Base-by-base conservation (phyloP, 1,140 invertebrate genomes). In the Psilanteris sp. region DNA sequence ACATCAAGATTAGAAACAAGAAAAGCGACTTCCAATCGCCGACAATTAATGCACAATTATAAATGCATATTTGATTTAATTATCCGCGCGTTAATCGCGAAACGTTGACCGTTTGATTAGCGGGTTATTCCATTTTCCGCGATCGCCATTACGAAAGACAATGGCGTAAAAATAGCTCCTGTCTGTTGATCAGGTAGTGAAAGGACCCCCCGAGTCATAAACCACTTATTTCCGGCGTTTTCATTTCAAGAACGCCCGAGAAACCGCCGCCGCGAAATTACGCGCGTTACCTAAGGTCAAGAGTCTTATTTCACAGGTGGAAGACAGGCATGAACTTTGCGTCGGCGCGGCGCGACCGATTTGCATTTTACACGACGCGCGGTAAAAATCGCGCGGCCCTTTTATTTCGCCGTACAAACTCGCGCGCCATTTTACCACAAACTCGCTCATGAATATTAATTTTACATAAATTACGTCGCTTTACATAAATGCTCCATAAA, bases 211-310 rank as follows among this genome's bases (percentile, higher is more conserved):
- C 13, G 9, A n/a, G 14, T 34, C 36, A 16, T 64, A 55, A 55
- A 64, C 48, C 26, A 10, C 16, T 61, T 14, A 64, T 64, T 73
- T 73, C 68, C 68, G 68, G 50, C 14, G 34, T 57, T 73, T 64
- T 64, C 43, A 15, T 72, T 64, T 64, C 41, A 72, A 55, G 48
- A 37, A 62, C 57, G 39, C 13, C 37, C 24, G 16, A 54, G 36
- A 44, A 43, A 66, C 13, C 15, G 14, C 9, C 4, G 5, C 50
- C 11, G 6, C 36, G 3, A 43, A 64, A 64, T 73, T 59, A 61
- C 22, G 10, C 20, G 5, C 4, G 54, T 61, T 55, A 46, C 1
- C 46, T 72, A 62, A 71, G 67, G 67, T 71, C 67, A 71, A 71
- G 44, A 61, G 8, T 34, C 39, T 31, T 50, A 32, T 67, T 57